Evolutionary conservation across 1,140 invertebrate genomes (phyloP).

Genomic region (Phenacoccus solenopsis): DNA sequence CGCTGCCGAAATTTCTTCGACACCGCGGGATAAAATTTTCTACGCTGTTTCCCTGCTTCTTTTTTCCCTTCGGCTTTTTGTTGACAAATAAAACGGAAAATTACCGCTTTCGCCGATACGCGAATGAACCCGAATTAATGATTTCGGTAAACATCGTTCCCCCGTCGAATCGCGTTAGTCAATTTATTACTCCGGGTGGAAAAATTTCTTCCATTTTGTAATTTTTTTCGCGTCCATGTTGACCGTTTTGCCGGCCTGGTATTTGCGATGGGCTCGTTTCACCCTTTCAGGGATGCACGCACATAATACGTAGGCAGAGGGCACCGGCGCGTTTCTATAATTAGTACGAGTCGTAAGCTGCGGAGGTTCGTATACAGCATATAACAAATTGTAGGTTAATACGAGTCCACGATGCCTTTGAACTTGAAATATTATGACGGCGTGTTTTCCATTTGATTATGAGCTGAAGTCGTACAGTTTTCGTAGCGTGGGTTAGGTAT

Average conservation of each 20-base stretch:
- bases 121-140: too few relatives aligned
- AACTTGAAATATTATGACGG: neutral
- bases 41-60: too few relatives aligned
- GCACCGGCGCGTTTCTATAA: neutral
- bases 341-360: neutral
- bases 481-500: neutral
- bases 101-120: too few relatives aligned
- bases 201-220: neutral
- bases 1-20: too few relatives aligned
- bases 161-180: too few relatives aligned
- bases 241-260: too few relatives aligned
- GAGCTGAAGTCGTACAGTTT: neutral
- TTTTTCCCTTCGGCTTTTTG: too few relatives aligned
- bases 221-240: neutral
- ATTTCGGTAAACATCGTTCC: too few relatives aligned
- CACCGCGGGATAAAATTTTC: neutral
- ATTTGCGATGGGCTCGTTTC: neutral
- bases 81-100: too few relatives aligned
- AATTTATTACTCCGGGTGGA: too few relatives aligned
- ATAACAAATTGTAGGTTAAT: neutral
- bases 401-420: neutral
- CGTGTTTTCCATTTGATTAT: neutral
- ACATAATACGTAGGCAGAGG: too few relatives aligned
- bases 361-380: neutral
- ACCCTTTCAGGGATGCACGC: neutral